A percentile compares a stretch with the other conserved stretches of the same genome.
These are phyloP conservation scores for Petrolisthes cinctipes DNA, from an alignment of 2,888 invertebrate genomes.

Conservation along the genomic window DNA sequence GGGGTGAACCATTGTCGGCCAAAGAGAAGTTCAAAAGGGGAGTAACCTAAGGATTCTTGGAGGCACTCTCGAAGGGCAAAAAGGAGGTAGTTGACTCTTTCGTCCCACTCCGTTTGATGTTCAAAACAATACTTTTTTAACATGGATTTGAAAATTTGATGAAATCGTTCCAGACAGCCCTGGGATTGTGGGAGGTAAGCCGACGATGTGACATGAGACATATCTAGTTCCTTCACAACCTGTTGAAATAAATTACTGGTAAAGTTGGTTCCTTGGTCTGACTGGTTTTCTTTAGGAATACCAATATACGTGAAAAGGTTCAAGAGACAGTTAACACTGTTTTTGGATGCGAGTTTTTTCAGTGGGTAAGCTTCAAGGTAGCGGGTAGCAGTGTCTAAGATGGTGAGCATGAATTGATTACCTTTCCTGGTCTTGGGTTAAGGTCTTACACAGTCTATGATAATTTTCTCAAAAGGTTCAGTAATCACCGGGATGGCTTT, in stretches of 20 bases:
- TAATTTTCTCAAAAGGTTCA: constrained; percentile 19
- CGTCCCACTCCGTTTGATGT: neutral
- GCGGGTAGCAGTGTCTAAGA: neutral
- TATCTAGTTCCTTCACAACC: neutral
- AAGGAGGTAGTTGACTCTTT: neutral
- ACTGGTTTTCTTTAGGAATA: constrained; percentile 23
- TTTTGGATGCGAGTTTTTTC: neutral
- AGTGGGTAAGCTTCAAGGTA: neutral
- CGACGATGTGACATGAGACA: neutral
- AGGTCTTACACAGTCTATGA: constrained; percentile 14
- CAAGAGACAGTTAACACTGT: neutral
- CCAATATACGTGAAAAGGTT: neutral
- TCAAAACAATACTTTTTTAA: constrained; percentile 12
- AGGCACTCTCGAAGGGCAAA: neutral
- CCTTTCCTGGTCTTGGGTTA: constrained; percentile 6
- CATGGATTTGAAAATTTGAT: constrained; percentile 12
- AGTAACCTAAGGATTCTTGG: constrained; percentile 2
- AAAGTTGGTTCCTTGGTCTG: constrained; percentile 7
- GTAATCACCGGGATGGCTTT: constrained; percentile 14
- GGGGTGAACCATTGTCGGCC: neutral
- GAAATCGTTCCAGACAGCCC: neutral
- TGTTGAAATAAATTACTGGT: constrained; percentile 8
- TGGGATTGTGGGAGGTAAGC: neutral
- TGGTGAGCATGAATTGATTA: constrained; percentile 9
- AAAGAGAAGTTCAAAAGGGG: constrained; percentile 19